Conservation (phyloP, 2,113 vertebrate genomes). For the Talpa occidentalis region DNA sequence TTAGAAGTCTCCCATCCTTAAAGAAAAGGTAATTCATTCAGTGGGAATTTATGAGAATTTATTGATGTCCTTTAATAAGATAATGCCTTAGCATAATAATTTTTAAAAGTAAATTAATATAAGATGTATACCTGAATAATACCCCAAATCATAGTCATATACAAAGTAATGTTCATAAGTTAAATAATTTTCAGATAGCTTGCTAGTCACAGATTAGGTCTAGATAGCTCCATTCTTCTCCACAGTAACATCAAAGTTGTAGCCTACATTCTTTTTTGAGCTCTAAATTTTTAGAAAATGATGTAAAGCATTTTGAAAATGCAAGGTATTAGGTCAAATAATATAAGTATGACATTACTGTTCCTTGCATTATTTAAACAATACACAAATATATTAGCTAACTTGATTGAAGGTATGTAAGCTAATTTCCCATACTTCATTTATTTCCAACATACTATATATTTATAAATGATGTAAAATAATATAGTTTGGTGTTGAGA, state of each 20-base stretch:
- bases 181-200: neutral
- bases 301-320: conserved; percentile 33
- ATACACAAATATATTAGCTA: neutral
- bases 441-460: neutral
- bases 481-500: neutral
- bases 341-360: neutral
- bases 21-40: neutral
- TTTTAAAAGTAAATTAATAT: neutral
- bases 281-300: neutral
- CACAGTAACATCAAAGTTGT: neutral
- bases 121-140: neutral
- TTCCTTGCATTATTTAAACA: neutral
- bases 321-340: neutral
- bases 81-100: neutral
- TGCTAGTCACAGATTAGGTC: neutral
- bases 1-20: neutral
- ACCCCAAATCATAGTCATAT: neutral
- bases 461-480: neutral
- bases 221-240: neutral
- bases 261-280: neutral
- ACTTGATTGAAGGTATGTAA: neutral
- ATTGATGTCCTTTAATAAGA: neutral
- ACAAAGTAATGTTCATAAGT: neutral
- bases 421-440: neutral
- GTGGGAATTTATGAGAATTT: neutral